These are phyloP conservation scores for Lytechinus pictus DNA, from an alignment of 35 echinoderm and acorn worm species.

Conservation along the genomic window DNA sequence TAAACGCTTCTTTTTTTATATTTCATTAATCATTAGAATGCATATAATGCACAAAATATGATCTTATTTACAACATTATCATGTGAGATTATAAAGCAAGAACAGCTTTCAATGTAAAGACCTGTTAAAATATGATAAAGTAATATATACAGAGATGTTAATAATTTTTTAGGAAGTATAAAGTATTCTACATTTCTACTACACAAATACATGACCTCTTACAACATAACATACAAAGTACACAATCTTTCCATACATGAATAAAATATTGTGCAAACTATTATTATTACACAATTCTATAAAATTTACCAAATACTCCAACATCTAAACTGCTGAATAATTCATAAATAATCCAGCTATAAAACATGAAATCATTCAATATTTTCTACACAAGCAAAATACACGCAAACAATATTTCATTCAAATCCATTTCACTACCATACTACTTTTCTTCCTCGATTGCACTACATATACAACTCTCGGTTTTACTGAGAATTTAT, in stretches of 20 bases:
- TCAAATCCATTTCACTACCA: no score
- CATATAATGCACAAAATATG: conserved; percentile 12
- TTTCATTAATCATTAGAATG: neutral
- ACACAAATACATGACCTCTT: neutral
- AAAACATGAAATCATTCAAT: neutral
- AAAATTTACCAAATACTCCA: neutral
- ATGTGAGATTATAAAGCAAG: neutral
- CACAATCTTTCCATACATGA: neutral
- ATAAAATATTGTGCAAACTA: conserved; percentile 21
- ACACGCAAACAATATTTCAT: no score
- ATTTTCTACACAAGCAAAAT: no score
- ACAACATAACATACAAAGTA: neutral
- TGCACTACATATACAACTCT: neutral
- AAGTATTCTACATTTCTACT: neutral
- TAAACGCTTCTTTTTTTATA: neutral
- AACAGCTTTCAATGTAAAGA: no score
- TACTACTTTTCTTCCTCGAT: neutral
- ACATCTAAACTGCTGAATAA: neutral
- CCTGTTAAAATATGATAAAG: no score
- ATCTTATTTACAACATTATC: neutral
- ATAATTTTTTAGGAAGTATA: no score
- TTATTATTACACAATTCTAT: neutral
- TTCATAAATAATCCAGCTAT: neutral
- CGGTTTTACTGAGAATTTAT: neutral
- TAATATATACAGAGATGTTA: no score